Evolutionary conservation across 2,113 vertebrate species (phyloP).

Genomic region (Galemys pyrenaicus): DNA sequence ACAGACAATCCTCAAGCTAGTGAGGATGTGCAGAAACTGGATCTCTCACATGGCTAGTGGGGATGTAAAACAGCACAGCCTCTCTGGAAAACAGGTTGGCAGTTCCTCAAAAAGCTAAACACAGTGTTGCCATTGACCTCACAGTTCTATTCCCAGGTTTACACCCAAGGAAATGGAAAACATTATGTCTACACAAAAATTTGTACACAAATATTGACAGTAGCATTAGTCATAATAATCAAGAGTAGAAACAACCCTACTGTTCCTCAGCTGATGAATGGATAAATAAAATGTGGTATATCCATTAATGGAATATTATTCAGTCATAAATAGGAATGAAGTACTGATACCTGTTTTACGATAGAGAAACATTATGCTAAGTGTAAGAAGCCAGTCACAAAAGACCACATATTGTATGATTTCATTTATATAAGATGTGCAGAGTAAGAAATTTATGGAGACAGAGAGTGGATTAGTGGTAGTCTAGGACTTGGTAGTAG

Average conservation of each 20-base stretch:
- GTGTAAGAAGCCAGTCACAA: neutral
- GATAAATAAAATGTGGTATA: slow-evolving; percentile 5
- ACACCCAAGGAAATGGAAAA: neutral
- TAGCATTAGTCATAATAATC: slow-evolving; percentile 20
- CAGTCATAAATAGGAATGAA: slow-evolving; percentile 34
- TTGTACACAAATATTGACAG: neutral
- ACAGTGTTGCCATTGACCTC: neutral
- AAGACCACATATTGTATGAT: neutral
- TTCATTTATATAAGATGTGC: neutral
- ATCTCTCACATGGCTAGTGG: neutral
- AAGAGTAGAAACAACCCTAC: slow-evolving; percentile 18
- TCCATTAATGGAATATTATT: neutral
- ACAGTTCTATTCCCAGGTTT: neutral
- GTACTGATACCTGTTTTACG: neutral
- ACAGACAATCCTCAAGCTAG: neutral
- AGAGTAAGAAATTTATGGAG: neutral
- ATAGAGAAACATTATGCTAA: neutral
- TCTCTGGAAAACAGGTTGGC: neutral
- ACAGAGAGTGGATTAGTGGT: neutral
- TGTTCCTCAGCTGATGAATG: neutral
- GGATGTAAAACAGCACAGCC: neutral
- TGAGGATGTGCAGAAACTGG: neutral
- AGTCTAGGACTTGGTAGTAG: neutral
- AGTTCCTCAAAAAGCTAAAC: neutral
- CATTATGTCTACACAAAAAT: neutral